Conservation (phyloP, 2,888 invertebrate genomes). For the Adineta ricciae region DNA sequence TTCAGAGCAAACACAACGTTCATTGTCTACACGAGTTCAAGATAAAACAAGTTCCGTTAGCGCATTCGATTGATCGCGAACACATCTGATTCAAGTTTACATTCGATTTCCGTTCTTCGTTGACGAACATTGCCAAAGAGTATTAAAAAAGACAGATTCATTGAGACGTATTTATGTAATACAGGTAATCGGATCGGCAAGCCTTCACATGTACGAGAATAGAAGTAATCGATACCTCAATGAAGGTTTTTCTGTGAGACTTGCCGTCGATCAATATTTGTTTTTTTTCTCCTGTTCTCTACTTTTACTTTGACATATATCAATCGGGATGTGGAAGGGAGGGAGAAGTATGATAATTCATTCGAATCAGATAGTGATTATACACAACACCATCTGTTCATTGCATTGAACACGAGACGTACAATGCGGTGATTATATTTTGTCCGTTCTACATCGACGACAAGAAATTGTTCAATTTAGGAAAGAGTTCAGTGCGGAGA, state of each 20-base stretch:
- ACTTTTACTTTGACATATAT: not conserved
- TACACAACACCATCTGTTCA: not conserved
- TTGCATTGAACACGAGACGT: not conserved
- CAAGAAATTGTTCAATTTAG: not conserved
- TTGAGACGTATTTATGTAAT: not conserved
- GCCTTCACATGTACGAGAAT: not conserved
- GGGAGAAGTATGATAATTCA: not conserved
- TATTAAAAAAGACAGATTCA: not conserved
- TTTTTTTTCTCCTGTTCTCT: not conserved
- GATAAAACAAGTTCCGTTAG: not conserved
- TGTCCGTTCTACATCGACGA: not conserved
- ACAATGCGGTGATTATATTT: not conserved
- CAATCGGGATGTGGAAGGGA: not conserved
- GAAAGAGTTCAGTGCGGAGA: slow-evolving; percentile 14
- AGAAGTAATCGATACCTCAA: not conserved
- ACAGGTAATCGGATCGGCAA: not conserved
- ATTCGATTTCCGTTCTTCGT: not conserved
- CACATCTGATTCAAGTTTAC: not conserved
- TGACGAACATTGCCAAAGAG: not conserved
- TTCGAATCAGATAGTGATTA: not conserved
- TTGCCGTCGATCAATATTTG: slow-evolving; percentile 7
- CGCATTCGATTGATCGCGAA: slow-evolving; percentile 6
- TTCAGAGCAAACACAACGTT: not conserved
- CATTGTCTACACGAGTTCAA: not conserved
- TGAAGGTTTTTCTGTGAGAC: not conserved